Percentiles rank a stretch among this genome's conserved stretches.
phyloP scores from a whole-genome alignment of 1,140 invertebrate species.

The Lineus longissimus region DNA sequence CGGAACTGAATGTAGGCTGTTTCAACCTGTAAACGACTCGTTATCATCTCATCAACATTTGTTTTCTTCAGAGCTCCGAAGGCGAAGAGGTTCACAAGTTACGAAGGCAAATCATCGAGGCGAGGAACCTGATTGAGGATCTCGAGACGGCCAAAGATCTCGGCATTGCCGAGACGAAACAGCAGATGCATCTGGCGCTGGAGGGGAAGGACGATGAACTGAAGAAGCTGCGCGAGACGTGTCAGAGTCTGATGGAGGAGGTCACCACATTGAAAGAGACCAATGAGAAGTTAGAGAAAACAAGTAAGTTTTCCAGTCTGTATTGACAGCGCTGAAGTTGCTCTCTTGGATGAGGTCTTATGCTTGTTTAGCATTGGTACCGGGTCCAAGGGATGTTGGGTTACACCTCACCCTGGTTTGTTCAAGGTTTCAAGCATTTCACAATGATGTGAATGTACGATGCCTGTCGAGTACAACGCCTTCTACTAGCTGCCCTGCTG shows the following conservation, averaged over 20 bases:
- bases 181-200: conserved; percentile 45
- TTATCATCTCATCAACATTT: neutral
- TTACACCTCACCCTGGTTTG: too few relatives aligned
- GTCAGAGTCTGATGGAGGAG: conserved; percentile 61
- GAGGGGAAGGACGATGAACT: conserved; percentile 62
- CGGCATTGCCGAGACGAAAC: conserved; percentile 42
- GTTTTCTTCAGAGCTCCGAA: neutral
- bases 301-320: conserved; percentile 24
- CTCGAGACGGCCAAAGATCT: conserved; percentile 42
- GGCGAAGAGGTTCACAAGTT: conserved; percentile 24
- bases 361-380: too few relatives aligned
- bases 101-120: conserved; percentile 43
- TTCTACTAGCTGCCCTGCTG: too few relatives aligned
- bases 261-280: conserved; percentile 41
- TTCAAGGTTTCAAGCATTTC: too few relatives aligned
- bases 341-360: too few relatives aligned
- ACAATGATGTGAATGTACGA: too few relatives aligned
- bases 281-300: conserved; percentile 41
- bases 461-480: too few relatives aligned
- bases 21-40: too few relatives aligned
- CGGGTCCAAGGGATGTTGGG: too few relatives aligned
- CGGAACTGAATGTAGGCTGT: too few relatives aligned
- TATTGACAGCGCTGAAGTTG: too few relatives aligned
- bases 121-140: conserved; percentile 42
- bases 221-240: conserved; percentile 29